Evolutionary conservation across 37 sponge, comb jelly and placozoan species (phyloP), one percentile per base, ranked within the genome.

Genomic region (Eunapius fragilis): DNA sequence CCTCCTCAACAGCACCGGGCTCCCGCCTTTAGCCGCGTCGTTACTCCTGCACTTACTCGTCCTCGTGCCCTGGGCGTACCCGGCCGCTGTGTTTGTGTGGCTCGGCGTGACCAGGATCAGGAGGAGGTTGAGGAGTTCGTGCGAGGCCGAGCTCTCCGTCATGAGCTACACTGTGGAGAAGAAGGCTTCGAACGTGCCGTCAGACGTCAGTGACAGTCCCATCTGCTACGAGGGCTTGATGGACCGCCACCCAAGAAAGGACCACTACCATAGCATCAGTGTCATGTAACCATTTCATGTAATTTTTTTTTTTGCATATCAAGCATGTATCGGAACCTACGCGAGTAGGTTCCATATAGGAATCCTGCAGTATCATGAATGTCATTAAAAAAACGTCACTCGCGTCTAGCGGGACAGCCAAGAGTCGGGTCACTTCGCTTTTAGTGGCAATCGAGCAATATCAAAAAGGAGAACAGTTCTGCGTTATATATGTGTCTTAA

Each of bases 1-100:
- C 37, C 71, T 83, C 36, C 83, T 83, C 28, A 47, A 83, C 28
- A 34, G 73, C 74, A 30, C 73, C 0, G 71, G 37, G n/a, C 71
- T 74, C 45, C 37, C 83, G 13, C 37, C 71, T 58, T 25, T 72
- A 37, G 37, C 72, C 28, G 73, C n/a, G 36, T 37, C 36, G 3
- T n/a, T 72, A 4, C 25, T 83, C n/a, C 13, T 72, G 74, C 37
- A 83, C 58, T 25, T 45, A 25, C 28, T 83, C 19, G 36, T 83
- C n/a, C 48, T 72, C 26, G 26, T 72, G n/a, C 83, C 83, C n/a
- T 30, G 72, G 7, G 11, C 38, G 73, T 83, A 83, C 36, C 30
- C 72, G 0, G 36, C 31, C 5, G 37, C 37, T 14, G 28, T 83
- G 13, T 83, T 37, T 14, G 37, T 45, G 2, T 17, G 27, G 30